Evolutionary conservation across 2,113 vertebrate species (phyloP).

Genomic region (Heliornis fulica): DNA sequence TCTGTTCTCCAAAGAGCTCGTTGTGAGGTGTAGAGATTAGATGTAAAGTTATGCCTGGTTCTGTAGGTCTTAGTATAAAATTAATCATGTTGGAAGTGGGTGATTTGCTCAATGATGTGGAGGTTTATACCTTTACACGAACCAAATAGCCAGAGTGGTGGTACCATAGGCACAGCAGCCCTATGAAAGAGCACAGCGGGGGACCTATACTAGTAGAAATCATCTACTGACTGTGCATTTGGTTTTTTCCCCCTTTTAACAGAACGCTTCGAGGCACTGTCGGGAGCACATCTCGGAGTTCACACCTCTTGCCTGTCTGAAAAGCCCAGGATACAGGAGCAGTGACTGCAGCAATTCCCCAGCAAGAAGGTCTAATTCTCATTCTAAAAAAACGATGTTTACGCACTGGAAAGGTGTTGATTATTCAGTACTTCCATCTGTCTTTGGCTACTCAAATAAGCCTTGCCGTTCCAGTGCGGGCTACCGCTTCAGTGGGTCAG

Average conservation of each 20-base stretch:
- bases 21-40: neutral
- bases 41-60: neutral
- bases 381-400: conserved; percentile 79
- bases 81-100: neutral
- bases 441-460: conserved; percentile 73
- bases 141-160: neutral
- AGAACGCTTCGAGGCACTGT: conserved; percentile 80
- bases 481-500: conserved; percentile 65
- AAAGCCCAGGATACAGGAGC: conserved; percentile 70
- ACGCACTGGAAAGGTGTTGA: conserved; percentile 77
- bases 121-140: neutral
- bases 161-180: neutral
- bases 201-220: neutral
- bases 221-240: neutral
- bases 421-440: conserved; percentile 79
- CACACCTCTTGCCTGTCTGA: conserved; percentile 81
- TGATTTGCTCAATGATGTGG: neutral
- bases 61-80: neutral
- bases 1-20: neutral
- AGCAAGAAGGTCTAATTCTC: conserved; percentile 77
- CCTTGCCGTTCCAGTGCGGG: conserved; percentile 45
- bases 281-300: conserved; percentile 79
- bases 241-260: neutral
- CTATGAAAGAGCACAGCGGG: neutral
- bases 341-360: conserved; percentile 70